Base-by-base conservation (phyloP, 2,888 invertebrate species). In the Harmothoe impar region DNA sequence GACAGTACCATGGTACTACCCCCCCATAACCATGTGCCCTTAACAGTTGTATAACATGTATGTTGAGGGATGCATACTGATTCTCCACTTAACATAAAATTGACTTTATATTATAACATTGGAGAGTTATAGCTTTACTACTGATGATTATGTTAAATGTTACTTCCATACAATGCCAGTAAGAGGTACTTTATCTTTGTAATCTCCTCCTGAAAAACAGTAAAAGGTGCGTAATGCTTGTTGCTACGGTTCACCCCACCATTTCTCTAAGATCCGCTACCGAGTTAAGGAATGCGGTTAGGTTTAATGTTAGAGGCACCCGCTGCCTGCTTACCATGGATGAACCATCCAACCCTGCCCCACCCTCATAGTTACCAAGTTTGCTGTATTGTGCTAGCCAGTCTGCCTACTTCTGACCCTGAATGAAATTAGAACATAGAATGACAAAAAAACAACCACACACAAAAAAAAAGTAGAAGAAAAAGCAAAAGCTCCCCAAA, bases 151-250 rank as follows among this genome's bases (percentile, higher is more conserved):
- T 72, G 72, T 72, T 29, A n/a, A 1, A 62, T 62, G 62, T 72
- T 29, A 7, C 17, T 1, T 72, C 17, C 72, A 72, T 72, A 72
- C n/a, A n/a, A 29, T 72, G 31, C 72, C 29, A 72, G 15, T 72
- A 29, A 72, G 72, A 72, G 43, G 43, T 62, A 77, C 25, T 31
- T 3, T n/a, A 7, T 43, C 33, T 81, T 81, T 81, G 81, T 81
- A 81, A 81, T 81, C 35, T 33, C 25, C 86, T 86, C 86, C 86
- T 52, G 56, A 86, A 86, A 84, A 86, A 86, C 86, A 86, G 86
- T 86, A 86, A 86, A 86, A 86, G 86, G 86, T 86, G 86, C 86
- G 86, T 86, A 86, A 86, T 54, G 86, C 86, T 86, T 86, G 43
- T 43, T 43, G 86, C 56, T 86, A 52, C n/a, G 25, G 86, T 31